Conservation (phyloP, 2,888 invertebrate genomes). For the Parnassius orleans region DNA sequence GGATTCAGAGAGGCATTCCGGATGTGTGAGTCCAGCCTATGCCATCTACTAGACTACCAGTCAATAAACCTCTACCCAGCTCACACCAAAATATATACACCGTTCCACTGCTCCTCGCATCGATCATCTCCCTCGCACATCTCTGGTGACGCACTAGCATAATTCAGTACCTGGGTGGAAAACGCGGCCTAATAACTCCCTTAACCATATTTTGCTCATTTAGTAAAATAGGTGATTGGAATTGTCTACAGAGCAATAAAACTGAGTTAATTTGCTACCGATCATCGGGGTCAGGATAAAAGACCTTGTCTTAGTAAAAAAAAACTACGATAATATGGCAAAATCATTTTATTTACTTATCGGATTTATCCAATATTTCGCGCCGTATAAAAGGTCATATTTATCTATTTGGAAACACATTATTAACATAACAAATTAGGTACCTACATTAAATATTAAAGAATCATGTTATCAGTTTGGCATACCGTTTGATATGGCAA, state of each 20-base stretch:
- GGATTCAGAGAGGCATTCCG: too few species aligned
- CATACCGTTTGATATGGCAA: not conserved
- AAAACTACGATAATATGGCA: not conserved
- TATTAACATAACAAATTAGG: constrained; percentile 9
- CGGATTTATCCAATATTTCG: constrained; percentile 8
- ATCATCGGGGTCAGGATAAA: not conserved
- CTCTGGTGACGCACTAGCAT: too few species aligned
- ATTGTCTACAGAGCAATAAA: constrained; percentile 9
- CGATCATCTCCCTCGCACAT: too few species aligned
- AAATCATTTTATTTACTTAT: constrained; percentile 4
- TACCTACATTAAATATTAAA: constrained; percentile 4
- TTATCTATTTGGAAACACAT: constrained; percentile 17
- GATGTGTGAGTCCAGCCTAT: too few species aligned
- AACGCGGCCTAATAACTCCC: too few species aligned
- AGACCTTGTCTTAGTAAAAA: too few species aligned
- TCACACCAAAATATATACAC: too few species aligned
- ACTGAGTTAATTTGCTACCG: constrained; percentile 8
- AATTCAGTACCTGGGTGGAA: too few species aligned
- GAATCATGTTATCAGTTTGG: not conserved
- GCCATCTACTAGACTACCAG: too few species aligned
- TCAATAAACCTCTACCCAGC: too few species aligned
- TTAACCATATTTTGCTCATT: not conserved
- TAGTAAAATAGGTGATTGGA: constrained; percentile 2
- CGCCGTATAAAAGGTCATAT: constrained; percentile 20
- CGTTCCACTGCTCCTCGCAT: too few species aligned